Evolutionary conservation across 2,797 vertebrate genomes (phyloP).

Genomic region (Thaleichthys pacificus): DNA sequence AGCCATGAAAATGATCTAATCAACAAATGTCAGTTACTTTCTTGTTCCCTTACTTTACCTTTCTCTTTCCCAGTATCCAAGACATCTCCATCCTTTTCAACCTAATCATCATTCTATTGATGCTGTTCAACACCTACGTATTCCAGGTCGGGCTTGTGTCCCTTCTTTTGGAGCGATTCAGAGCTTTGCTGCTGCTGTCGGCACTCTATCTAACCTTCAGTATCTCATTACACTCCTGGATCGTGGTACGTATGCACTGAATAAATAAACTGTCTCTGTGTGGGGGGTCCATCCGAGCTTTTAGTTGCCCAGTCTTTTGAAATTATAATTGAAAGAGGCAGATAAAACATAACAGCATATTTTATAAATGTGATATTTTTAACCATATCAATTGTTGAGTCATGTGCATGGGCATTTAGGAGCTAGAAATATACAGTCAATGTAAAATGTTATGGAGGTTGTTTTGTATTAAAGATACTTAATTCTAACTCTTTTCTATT

Average conservation of each 20-base stretch:
- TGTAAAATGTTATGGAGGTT: not conserved
- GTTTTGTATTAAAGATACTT: not conserved
- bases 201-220: slow-evolving; percentile 84
- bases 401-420: no score
- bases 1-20: no score
- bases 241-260: slow-evolving; percentile 74
- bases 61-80: slow-evolving; percentile 77
- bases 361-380: no score
- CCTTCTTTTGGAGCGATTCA: slow-evolving; percentile 87
- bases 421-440: no score
- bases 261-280: not conserved
- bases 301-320: not conserved
- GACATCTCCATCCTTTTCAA: slow-evolving; percentile 90
- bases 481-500: not conserved
- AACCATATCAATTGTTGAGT: no score
- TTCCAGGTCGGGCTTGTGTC: slow-evolving; percentile 91
- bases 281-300: not conserved
- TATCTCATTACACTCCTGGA: slow-evolving; percentile 87
- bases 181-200: slow-evolving; percentile 82
- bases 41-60: not conserved
- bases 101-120: slow-evolving; percentile 90
- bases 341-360: no score
- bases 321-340: no score
- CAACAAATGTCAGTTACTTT: not conserved
- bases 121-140: slow-evolving; percentile 95